Percentiles rank a stretch among this genome's conserved stretches.
Conservation (phyloP, 2,797 vertebrate genomes). For the Smutsia gigantea region DNA sequence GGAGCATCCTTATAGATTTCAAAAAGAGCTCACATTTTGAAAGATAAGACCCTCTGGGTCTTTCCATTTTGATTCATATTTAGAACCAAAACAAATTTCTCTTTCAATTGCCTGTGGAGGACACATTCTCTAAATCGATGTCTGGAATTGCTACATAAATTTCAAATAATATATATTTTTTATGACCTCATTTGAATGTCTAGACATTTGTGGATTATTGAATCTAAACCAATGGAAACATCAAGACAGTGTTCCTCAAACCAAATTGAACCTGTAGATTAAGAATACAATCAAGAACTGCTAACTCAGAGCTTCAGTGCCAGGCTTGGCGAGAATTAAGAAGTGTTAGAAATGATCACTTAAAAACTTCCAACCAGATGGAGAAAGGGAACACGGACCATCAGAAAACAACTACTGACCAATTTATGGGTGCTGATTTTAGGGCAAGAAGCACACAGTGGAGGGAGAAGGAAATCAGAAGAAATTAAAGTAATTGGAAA, state of each 20-base stretch:
- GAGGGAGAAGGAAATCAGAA: neutral
- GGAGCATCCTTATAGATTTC: slow-evolving; percentile 50
- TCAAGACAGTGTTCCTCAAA: slow-evolving; percentile 52
- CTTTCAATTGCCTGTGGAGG: slow-evolving; percentile 36
- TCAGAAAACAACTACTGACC: neutral
- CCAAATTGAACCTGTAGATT: slow-evolving; percentile 55
- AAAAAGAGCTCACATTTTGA: slow-evolving; percentile 49
- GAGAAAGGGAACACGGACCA: neutral
- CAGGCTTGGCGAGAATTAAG: neutral
- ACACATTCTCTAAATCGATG: slow-evolving; percentile 55
- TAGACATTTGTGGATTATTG: slow-evolving; percentile 74
- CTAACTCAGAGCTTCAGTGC: neutral
- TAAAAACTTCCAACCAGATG: neutral
- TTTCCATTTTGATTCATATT: slow-evolving; percentile 61
- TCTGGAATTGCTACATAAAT: slow-evolving; percentile 69
- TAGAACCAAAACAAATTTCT: slow-evolving; percentile 57
- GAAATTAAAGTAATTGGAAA: neutral
- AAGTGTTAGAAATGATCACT: neutral
- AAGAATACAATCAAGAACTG: slow-evolving; percentile 40
- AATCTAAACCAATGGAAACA: slow-evolving; percentile 62
- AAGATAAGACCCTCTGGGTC: neutral
- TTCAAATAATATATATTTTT: slow-evolving; percentile 72
- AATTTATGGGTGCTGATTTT: neutral
- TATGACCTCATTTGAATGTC: slow-evolving; percentile 76
- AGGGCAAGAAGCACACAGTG: neutral